These are phyloP conservation scores for Alexandromys fortis DNA, from an alignment of 2,113 vertebrate genomes.

Conservation along the genomic window DNA sequence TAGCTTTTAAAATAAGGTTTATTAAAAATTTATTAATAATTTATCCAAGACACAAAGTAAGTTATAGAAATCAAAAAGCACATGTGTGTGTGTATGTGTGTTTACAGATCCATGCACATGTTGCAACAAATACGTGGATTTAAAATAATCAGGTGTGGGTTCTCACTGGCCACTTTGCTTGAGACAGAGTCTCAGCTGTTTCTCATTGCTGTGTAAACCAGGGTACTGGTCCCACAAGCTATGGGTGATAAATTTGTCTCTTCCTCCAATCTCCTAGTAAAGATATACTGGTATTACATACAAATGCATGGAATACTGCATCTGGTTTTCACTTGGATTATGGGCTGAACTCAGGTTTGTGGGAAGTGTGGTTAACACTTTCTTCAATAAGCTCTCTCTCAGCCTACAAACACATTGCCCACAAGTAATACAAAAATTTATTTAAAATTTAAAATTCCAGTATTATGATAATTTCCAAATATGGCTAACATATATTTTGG, in stretches of 20 bases:
- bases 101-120: background rate
- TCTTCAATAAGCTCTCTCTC: no score
- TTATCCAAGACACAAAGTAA: background rate
- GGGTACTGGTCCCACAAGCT: background rate
- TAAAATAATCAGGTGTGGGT: background rate
- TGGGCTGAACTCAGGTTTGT: background rate
- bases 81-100: background rate
- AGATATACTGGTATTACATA: background rate
- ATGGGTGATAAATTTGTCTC: background rate
- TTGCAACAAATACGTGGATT: background rate
- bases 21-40: background rate
- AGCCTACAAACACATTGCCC: background rate
- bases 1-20: background rate
- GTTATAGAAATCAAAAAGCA: background rate
- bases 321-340: background rate
- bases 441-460: background rate
- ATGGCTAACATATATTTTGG: background rate
- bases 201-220: background rate
- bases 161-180: background rate
- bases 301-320: no score
- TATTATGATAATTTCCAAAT: background rate
- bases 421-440: background rate
- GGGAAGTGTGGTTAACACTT: no score
- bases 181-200: background rate
- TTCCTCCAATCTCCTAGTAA: background rate